Conservation (phyloP, 2,113 vertebrate genomes). For the Plestiodon gilberti region DNA sequence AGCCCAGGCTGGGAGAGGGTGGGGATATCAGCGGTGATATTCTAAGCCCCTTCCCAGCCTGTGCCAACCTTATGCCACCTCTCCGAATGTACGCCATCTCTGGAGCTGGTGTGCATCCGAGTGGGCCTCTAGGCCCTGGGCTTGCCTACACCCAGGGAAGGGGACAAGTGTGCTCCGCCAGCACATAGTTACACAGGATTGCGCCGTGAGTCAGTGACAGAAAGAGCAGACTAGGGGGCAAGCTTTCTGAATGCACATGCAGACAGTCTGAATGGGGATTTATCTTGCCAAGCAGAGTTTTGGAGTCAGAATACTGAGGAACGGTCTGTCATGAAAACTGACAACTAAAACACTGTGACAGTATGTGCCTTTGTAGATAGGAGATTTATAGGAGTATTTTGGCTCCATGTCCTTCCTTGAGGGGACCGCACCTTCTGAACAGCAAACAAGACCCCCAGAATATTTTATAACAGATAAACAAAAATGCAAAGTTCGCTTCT, state of each 20-base stretch:
- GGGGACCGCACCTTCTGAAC: background rate
- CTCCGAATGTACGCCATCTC: no score
- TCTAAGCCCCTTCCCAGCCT: no score
- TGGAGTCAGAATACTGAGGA: background rate
- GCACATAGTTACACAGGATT: no score
- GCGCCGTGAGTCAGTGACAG: background rate
- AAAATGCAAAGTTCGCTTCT: background rate
- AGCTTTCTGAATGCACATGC: background rate
- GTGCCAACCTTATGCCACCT: no score
- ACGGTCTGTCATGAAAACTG: background rate
- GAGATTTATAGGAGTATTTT: background rate
- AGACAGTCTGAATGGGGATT: background rate
- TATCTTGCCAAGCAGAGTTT: background rate
- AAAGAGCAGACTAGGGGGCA: background rate
- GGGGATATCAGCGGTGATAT: no score
- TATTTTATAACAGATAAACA: constrained; percentile 10
- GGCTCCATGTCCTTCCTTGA: background rate
- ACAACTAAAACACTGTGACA: background rate
- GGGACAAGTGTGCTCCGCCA: no score
- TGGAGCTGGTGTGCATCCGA: no score
- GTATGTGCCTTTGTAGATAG: background rate
- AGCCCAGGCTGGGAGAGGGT: no score
- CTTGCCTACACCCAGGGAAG: no score
- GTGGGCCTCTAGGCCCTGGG: no score
- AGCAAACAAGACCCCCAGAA: background rate